Conservation (phyloP, 2,113 vertebrate genomes). For the Melanerpes aurifrons region DNA sequence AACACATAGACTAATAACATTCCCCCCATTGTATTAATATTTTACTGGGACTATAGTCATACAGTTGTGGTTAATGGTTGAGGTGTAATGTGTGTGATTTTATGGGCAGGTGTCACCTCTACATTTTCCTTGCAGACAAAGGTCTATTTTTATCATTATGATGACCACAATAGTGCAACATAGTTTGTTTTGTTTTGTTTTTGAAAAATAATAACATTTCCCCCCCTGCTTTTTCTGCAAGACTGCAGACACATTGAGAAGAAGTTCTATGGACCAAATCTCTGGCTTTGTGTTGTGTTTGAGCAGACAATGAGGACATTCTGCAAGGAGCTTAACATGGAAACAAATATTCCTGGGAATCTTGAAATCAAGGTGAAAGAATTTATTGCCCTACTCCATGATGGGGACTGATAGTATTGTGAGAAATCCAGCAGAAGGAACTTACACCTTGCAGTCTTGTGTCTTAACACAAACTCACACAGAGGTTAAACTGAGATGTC, state of each 20-base stretch:
- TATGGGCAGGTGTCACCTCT: background rate
- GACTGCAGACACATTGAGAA: background rate
- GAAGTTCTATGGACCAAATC: background rate
- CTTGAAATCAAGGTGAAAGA: background rate
- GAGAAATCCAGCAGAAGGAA: background rate
- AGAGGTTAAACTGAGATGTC: slow-evolving; percentile 29
- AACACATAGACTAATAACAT: background rate
- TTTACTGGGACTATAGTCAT: background rate
- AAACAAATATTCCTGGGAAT: background rate
- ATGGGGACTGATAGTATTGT: background rate
- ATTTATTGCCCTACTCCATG: background rate
- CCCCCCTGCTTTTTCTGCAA: background rate
- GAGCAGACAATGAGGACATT: background rate
- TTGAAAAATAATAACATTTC: background rate
- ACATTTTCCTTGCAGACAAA: background rate
- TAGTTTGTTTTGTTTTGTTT: background rate
- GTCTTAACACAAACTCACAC: background rate
- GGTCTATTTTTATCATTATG: background rate
- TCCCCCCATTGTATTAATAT: background rate
- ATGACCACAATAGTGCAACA: background rate
- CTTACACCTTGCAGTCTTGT: slow-evolving; percentile 37
- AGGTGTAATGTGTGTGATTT: background rate
- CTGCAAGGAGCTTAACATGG: background rate
- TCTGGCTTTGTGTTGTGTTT: background rate
- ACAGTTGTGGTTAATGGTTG: background rate